Evolutionary conservation across 2,797 vertebrate species (phyloP), one percentile per base, ranked within the genome.

Genomic region (Sebastes melanostomus): DNA sequence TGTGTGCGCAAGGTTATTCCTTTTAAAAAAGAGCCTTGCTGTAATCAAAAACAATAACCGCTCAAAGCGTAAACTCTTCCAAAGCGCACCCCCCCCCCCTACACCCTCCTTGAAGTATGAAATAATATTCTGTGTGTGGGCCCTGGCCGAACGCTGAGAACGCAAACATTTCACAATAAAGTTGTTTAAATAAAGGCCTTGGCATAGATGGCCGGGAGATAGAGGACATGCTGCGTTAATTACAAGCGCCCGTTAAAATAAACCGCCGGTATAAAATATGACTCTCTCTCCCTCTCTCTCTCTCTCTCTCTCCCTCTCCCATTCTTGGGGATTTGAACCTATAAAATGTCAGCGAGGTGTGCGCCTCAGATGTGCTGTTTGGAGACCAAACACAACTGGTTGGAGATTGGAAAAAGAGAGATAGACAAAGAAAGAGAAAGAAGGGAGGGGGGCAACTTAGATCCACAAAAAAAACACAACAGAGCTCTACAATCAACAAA

Each of bases 121-220:
- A 98, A 97, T 97, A 96, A 96, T 96, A 96, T 97, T 97, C 97
- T 96, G 97, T 98, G 98, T 98, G 98, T 99, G 98, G 98, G 97
- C 98, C 96, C 94, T 29, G 83, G 87, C 91, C 95, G 94, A 97
- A 96, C 96, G 96, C 96, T 96, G 97, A 96, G 97, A 98, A 98
- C 96, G 97, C 97, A 98, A 99, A 98, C 97, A 98, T 98, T 97
- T 98, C 97, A 98, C 97, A 97, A 98, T 99, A 98, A 98, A 98
- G 97, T 98, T 97, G 97, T 97, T 98, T 98, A 97, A 98, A 98
- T 97, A 97, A 97, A 97, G 97, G 96, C 97, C 96, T 95, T 96
- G 97, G 96, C 98, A 97, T 95, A 95, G 97, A 98, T 97, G 94
- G 88, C 96, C 94, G 95, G 93, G 94, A 97, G 98, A 98, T 98